phyloP scores from a whole-genome alignment of 2,888 invertebrate genomes.

The Allygus modestus region DNA sequence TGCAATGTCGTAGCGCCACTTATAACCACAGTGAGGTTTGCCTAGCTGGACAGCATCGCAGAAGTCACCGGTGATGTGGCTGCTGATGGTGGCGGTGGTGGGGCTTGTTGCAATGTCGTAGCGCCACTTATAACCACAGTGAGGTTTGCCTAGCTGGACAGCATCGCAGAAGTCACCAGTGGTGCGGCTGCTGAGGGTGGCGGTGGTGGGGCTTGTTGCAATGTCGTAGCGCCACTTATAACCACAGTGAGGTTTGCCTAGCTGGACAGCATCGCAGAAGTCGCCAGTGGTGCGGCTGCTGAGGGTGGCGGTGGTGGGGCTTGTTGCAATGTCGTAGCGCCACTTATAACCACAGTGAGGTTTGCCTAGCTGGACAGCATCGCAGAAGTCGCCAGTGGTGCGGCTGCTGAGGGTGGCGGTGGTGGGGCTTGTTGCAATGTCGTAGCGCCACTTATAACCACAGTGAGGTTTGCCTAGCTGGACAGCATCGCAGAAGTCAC shows the following conservation, averaged over 20 bases:
- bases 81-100: no score
- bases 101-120: no score
- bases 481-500: slow-evolving; percentile 87
- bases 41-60: slow-evolving; percentile 79
- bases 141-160: slow-evolving; percentile 91
- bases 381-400: slow-evolving; percentile 85
- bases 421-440: slow-evolving; percentile 81
- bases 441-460: no score
- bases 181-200: slow-evolving; percentile 83
- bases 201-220: slow-evolving; percentile 79
- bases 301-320: slow-evolving; percentile 82
- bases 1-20: slow-evolving; percentile 84
- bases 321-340: slow-evolving; percentile 89
- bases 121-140: no score
- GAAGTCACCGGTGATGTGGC: slow-evolving; percentile 65
- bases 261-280: slow-evolving; percentile 86
- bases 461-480: slow-evolving; percentile 80
- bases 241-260: no score
- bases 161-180: slow-evolving; percentile 87
- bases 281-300: slow-evolving; percentile 83
- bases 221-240: no score
- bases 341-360: no score
- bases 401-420: slow-evolving; percentile 83
- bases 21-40: no score
- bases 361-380: slow-evolving; percentile 90